These are phyloP conservation scores for Lacerta bilineata DNA, from an alignment of 2,797 vertebrate genomes.

Conservation along the genomic window DNA sequence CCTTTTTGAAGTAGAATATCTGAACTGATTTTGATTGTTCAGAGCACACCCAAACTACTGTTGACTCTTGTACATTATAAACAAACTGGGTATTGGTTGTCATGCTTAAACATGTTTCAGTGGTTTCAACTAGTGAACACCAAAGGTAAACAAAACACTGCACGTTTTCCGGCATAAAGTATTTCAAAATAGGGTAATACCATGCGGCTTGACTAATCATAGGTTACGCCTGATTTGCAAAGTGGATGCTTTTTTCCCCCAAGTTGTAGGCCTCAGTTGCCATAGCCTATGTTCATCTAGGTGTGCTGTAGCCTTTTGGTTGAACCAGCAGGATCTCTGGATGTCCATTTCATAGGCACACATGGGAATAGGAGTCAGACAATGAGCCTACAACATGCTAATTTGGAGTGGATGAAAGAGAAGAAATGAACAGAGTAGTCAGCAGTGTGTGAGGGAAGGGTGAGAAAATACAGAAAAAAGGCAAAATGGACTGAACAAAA, in stretches of 20 bases:
- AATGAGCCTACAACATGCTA: not conserved
- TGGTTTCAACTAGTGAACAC: not conserved
- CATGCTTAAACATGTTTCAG: conserved; percentile 19
- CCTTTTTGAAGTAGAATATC: not conserved
- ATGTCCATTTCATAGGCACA: not conserved
- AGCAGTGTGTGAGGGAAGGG: not conserved
- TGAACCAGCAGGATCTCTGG: not conserved
- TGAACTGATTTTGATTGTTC: conserved; percentile 15
- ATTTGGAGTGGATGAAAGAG: not conserved
- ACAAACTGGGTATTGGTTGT: not conserved
- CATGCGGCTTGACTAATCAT: not conserved
- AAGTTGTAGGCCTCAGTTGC: not conserved
- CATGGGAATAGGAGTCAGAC: not conserved
- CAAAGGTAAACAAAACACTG: not conserved
- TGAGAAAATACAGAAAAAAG: not conserved
- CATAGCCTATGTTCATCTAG: not conserved
- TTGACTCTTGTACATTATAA: conserved; percentile 14
- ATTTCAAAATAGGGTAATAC: not conserved
- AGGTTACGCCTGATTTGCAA: not conserved
- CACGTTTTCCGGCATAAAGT: conserved; percentile 13
- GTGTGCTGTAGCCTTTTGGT: not conserved
- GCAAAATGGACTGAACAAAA: not conserved
- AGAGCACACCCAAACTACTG: not conserved
- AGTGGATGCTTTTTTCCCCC: not conserved
- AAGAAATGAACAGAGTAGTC: no score